Percentiles rank a stretch among this genome's conserved stretches.
phyloP scores from a whole-genome alignment of 2,113 vertebrate genomes.

The Lycaon pictus region DNA sequence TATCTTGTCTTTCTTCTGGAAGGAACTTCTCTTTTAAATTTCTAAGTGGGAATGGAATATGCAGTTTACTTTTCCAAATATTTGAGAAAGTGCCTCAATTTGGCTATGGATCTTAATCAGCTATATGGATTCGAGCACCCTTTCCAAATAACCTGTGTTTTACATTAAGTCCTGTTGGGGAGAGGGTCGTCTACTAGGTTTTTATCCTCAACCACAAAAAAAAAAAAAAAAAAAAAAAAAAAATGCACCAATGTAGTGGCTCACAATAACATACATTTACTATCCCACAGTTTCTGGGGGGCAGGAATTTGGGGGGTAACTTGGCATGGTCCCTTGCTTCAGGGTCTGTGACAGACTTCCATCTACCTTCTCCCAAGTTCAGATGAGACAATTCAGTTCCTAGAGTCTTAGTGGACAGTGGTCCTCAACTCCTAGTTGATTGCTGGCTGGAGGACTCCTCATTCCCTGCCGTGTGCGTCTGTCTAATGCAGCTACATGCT shows the following conservation, averaged over 20 bases:
- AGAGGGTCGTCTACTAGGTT: background rate
- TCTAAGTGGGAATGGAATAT: slow-evolving; percentile 23
- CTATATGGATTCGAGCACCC: background rate
- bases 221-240: no score
- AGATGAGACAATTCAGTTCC: background rate
- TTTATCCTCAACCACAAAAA: background rate
- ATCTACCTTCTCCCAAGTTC: background rate
- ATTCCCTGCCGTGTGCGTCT: background rate
- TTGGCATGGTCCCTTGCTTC: background rate
- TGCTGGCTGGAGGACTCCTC: background rate
- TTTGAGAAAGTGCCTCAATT: background rate
- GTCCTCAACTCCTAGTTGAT: background rate
- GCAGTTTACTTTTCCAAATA: background rate
- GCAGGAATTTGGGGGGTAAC: background rate
- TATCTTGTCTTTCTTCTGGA: slow-evolving; percentile 20
- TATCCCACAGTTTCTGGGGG: background rate
- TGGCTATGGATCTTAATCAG: background rate
- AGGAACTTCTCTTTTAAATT: slow-evolving; percentile 50
- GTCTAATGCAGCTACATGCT: background rate
- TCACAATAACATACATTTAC: background rate
- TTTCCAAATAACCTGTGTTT: background rate
- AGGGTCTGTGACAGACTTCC: background rate
- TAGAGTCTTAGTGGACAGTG: background rate
- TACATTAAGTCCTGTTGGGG: background rate
- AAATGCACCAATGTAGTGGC: background rate